These are phyloP conservation scores for Etheostoma cragini DNA, from an alignment of 2,113 vertebrate genomes.

Conservation along the genomic window DNA sequence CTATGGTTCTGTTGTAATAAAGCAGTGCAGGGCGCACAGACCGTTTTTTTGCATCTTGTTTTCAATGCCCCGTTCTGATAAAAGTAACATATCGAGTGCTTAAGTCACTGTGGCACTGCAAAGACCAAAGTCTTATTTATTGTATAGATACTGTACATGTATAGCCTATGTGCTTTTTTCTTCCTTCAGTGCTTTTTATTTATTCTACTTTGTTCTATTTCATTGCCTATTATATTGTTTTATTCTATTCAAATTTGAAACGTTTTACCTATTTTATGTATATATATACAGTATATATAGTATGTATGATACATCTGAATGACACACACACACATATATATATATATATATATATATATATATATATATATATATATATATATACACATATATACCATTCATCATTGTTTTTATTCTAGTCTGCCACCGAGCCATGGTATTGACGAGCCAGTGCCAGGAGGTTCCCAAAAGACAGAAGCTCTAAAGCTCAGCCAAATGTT, in stretches of 20 bases:
- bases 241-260: background rate
- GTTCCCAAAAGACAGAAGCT: conserved; percentile 29
- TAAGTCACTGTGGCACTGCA: background rate
- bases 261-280: background rate
- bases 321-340: background rate
- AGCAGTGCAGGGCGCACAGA: background rate
- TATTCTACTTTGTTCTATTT: background rate
- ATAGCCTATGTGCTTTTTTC: no score
- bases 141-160: background rate
- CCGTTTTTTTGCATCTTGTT: background rate
- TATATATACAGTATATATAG: background rate
- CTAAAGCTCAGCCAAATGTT: conserved; percentile 40
- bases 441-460: conserved; percentile 28
- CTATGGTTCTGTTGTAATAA: background rate
- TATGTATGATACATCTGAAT: no score
- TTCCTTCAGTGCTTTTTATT: background rate
- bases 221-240: background rate
- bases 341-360: background rate
- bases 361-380: background rate
- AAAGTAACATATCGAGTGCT: background rate
- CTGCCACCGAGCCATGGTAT: conserved; percentile 17
- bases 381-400: background rate
- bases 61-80: background rate
- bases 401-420: conserved; percentile 11
- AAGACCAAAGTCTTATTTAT: background rate